Evolutionary conservation across 1,140 invertebrate genomes (phyloP).

Genomic region (Mercenaria mercenaria): DNA sequence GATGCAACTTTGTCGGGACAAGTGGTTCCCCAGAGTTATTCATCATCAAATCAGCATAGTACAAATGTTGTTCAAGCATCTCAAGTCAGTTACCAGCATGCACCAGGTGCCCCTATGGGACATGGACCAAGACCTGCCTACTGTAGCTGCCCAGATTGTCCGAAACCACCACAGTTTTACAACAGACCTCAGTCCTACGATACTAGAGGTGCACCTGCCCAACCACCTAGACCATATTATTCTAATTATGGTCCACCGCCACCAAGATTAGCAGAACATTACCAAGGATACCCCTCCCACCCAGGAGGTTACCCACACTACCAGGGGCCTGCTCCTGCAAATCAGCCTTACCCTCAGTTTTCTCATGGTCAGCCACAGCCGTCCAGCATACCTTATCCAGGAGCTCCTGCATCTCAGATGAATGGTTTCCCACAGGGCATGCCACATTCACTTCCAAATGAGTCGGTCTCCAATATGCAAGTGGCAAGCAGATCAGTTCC

Average conservation of each 20-base stretch:
- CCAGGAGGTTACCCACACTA: not conserved
- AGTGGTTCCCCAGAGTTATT: not conserved
- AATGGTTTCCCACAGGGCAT: not conserved
- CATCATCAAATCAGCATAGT: not conserved
- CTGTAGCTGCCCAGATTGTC: conserved; percentile 56
- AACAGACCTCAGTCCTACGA: not conserved
- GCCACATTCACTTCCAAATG: not conserved
- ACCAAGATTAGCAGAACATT: conserved; percentile 16
- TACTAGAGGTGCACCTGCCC: not conserved
- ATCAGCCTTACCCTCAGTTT: conserved; percentile 37
- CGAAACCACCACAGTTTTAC: conserved; percentile 50
- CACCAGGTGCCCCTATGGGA: not conserved
- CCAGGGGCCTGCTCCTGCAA: not conserved
- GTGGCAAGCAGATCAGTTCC: not conserved
- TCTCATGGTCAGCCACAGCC: not conserved
- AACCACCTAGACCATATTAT: conserved; percentile 34
- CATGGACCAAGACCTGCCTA: not conserved
- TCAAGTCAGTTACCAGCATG: not conserved
- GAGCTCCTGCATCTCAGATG: not conserved
- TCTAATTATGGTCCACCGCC: conserved; percentile 47
- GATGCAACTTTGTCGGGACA: not conserved
- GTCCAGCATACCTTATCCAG: not conserved
- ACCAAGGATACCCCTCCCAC: not conserved
- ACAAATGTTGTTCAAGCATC: not conserved
- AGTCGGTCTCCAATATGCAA: not conserved